Conservation (phyloP, 1,140 invertebrate genomes). For the Macrobrachium rosenbergii region DNA sequence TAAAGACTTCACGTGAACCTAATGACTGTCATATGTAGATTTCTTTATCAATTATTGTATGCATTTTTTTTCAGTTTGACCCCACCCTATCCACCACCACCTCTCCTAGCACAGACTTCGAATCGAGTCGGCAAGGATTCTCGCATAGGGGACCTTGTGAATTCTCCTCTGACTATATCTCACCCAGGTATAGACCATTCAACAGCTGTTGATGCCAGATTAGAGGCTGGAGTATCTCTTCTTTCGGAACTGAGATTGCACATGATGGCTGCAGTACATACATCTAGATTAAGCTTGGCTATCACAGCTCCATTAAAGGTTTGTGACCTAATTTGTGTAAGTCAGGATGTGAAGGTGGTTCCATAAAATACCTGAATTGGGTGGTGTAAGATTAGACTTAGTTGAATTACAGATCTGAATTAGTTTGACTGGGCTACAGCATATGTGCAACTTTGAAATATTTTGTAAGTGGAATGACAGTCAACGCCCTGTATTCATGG, state of each 20-base stretch:
- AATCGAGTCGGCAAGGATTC: slow-evolving; percentile 43
- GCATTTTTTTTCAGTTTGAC: slow-evolving; percentile 24
- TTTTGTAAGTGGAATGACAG: too few species aligned
- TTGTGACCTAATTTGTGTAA: neutral
- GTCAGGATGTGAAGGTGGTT: too few species aligned
- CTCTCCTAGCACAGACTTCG: slow-evolving; percentile 29
- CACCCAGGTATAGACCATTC: slow-evolving; percentile 65
- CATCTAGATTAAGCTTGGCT: slow-evolving; percentile 58
- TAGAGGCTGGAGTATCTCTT: slow-evolving; percentile 67
- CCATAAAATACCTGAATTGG: too few species aligned
- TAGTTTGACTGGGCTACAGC: too few species aligned
- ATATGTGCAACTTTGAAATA: too few species aligned
- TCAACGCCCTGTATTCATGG: too few species aligned
- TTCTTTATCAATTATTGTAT: too few species aligned
- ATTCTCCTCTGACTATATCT: slow-evolving; percentile 31
- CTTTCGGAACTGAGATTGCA: slow-evolving; percentile 67
- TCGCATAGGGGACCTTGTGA: slow-evolving; percentile 46
- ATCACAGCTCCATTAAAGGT: slow-evolving; percentile 59
- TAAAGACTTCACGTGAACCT: neutral
- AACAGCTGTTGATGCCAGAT: slow-evolving; percentile 68
- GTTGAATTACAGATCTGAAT: too few species aligned
- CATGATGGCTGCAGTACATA: slow-evolving; percentile 67
- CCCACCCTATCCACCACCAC: slow-evolving; percentile 32
- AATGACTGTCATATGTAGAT: neutral
- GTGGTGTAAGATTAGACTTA: too few species aligned